Conservation (phyloP, 2,888 invertebrate genomes). For the Rhyacophila evoluta region DNA sequence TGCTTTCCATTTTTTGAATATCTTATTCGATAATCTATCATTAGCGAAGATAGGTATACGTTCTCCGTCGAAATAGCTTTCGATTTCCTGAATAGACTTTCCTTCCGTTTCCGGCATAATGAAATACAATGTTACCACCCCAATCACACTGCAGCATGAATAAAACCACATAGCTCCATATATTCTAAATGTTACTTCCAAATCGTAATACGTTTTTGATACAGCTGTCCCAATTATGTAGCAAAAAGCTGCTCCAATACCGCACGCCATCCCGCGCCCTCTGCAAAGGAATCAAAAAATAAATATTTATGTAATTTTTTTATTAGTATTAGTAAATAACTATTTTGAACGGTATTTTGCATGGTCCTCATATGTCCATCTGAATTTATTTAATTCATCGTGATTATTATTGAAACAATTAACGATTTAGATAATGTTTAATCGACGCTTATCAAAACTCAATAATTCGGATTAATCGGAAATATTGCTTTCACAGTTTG, state of each 20-base stretch:
- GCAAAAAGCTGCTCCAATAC: slow-evolving; percentile 64
- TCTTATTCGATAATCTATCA: slow-evolving; percentile 61
- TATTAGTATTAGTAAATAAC: no score
- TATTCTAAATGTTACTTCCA: slow-evolving; percentile 58
- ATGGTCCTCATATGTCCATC: no score
- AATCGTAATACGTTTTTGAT: no score
- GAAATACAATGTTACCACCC: slow-evolving; percentile 68
- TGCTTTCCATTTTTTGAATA: slow-evolving; percentile 24
- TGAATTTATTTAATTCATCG: no score
- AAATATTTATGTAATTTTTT: background rate
- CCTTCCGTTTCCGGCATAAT: slow-evolving; percentile 72
- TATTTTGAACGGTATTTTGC: no score
- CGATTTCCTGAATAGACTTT: slow-evolving; percentile 67
- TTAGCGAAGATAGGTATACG: slow-evolving; percentile 58
- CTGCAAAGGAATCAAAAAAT: slow-evolving; percentile 57
- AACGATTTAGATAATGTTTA: no score
- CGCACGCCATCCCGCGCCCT: slow-evolving; percentile 63
- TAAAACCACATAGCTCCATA: slow-evolving; percentile 69
- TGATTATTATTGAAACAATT: no score
- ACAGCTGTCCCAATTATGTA: slow-evolving; percentile 68
- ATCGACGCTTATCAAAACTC: no score
- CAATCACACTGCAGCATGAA: slow-evolving; percentile 64
- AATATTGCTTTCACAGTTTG: no score
- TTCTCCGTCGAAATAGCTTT: slow-evolving; percentile 63
- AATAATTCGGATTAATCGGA: no score